A percentile compares a stretch with the other conserved stretches of the same genome.
phyloP scores from a whole-genome alignment of 2,113 vertebrate genomes.

The Hypanus sabinus region DNA sequence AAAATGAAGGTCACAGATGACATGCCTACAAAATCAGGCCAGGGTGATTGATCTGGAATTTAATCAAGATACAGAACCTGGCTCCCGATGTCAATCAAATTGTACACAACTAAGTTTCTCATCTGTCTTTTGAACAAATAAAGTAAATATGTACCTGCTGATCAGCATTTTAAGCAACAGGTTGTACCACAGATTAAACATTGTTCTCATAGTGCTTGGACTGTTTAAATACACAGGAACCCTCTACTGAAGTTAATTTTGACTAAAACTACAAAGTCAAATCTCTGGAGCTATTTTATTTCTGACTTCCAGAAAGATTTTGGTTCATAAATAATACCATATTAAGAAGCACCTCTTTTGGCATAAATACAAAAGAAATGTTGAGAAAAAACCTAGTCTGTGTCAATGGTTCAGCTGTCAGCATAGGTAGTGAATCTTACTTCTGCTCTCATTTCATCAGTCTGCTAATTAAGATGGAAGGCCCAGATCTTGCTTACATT shows the following conservation, averaged over 20 bases:
- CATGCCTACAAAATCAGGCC: neutral
- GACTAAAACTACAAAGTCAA: neutral
- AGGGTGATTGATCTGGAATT: constrained; percentile 9
- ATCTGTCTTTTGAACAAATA: neutral
- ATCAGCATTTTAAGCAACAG: neutral
- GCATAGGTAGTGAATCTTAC: neutral
- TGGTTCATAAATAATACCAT: neutral
- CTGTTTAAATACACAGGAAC: neutral
- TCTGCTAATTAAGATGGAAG: neutral
- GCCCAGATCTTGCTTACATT: neutral
- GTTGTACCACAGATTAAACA: neutral
- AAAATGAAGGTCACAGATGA: constrained; percentile 12
- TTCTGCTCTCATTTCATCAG: neutral
- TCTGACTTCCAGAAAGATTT: neutral
- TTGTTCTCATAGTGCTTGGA: neutral
- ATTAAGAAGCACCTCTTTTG: neutral
- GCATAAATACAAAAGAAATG: neutral
- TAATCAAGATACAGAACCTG: neutral
- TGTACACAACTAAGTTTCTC: neutral
- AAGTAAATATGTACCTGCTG: neutral
- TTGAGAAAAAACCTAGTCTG: neutral
- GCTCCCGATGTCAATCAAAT: constrained; percentile 4
- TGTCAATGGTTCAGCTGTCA: neutral
- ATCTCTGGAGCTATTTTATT: neutral
- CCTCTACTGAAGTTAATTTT: neutral